Percentiles rank a stretch among this genome's conserved stretches.
These are phyloP conservation scores for Morelia viridis DNA, from an alignment of 2,797 vertebrate genomes.

Conservation along the genomic window DNA sequence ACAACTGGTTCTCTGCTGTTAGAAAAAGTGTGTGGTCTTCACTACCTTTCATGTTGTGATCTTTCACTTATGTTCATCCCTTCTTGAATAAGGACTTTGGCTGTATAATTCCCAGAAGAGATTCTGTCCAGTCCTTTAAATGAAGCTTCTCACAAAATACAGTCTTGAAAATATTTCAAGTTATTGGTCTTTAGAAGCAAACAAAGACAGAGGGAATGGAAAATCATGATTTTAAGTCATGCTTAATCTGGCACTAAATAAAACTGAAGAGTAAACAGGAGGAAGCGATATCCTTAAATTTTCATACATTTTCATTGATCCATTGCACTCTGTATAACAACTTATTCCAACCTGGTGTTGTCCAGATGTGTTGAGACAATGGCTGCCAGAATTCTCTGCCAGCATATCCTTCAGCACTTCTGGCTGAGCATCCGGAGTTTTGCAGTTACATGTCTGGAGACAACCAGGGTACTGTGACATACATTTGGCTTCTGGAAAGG, in stretches of 20 bases:
- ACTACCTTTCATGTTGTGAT: neutral
- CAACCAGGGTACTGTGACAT: neutral
- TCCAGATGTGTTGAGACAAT: neutral
- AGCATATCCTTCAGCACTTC: neutral
- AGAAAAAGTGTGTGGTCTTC: neutral
- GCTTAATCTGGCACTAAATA: neutral
- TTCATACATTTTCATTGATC: neutral
- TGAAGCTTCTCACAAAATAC: neutral
- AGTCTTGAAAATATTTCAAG: neutral
- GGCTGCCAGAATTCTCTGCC: neutral
- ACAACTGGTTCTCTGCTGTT: neutral
- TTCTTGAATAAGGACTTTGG: neutral
- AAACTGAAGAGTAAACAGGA: neutral
- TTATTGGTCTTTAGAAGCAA: neutral
- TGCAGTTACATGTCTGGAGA: neutral
- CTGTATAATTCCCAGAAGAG: neutral
- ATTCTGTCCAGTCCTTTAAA: neutral
- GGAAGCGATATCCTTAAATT: neutral
- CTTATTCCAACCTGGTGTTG: neutral
- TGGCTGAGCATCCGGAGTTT: neutral
- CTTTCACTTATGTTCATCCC: neutral
- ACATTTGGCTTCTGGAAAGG: neutral
- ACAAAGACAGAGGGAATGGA: neutral
- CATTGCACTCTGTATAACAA: neutral
- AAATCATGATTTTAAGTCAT: neutral